phyloP scores from a whole-genome alignment of 2,888 invertebrate species.

The Cheiracanthium punctorium region DNA sequence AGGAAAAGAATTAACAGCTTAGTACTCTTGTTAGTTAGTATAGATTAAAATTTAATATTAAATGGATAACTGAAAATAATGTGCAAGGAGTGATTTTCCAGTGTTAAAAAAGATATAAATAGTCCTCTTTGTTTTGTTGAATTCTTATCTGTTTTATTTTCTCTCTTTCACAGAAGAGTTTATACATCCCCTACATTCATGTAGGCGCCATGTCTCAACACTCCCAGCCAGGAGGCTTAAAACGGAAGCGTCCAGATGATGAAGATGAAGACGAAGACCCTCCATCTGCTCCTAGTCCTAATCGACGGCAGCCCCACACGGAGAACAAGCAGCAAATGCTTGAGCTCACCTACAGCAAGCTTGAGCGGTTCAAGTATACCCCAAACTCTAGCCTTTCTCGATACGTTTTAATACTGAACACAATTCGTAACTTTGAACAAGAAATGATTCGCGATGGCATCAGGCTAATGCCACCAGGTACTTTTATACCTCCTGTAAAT shows the following conservation, averaged over 20 bases:
- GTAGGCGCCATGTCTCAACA: slow-evolving; percentile 69
- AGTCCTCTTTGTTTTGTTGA: too few species aligned
- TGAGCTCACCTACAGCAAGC: slow-evolving; percentile 93
- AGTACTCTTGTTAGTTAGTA: too few species aligned
- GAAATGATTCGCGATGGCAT: slow-evolving; percentile 85
- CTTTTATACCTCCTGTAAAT: slow-evolving; percentile 59
- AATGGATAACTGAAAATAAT: too few species aligned
- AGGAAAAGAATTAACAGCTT: too few species aligned
- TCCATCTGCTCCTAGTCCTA: neutral
- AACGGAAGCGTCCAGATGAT: slow-evolving; percentile 68
- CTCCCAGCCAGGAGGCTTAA: slow-evolving; percentile 69
- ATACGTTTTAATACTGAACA: slow-evolving; percentile 95
- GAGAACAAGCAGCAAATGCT: slow-evolving; percentile 88
- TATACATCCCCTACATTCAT: slow-evolving; percentile 62
- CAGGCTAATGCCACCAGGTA: slow-evolving; percentile 63
- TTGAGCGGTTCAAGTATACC: slow-evolving; percentile 89
- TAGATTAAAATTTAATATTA: too few species aligned
- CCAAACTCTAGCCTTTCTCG: slow-evolving; percentile 91
- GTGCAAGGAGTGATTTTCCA: too few species aligned
- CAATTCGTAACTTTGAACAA: slow-evolving; percentile 89
- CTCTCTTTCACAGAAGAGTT: slow-evolving; percentile 55
- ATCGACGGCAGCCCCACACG: neutral
- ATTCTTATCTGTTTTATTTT: neutral
- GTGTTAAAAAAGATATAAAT: neutral
- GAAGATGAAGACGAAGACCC: slow-evolving; percentile 59